phyloP scores from a whole-genome alignment of 1,140 invertebrate species.

The Penaeus vannamei region DNA sequence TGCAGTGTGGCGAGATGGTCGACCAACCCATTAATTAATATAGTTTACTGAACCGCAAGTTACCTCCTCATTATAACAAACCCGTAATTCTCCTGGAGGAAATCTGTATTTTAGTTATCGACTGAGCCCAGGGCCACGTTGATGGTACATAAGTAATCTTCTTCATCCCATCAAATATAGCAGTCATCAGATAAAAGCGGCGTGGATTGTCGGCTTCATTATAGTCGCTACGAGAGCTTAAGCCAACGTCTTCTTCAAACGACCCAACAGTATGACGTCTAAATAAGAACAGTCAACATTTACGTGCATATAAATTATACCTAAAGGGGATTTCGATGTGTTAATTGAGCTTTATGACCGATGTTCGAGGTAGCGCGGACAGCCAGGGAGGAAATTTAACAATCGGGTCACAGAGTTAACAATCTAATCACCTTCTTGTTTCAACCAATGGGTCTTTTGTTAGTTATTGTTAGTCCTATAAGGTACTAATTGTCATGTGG shows the following conservation, averaged over 20 bases:
- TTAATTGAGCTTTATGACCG: conserved; percentile 42
- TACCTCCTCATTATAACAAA: conserved; percentile 13
- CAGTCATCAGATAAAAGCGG: no score
- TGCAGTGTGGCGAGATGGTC: neutral
- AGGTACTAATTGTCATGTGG: conserved; percentile 11
- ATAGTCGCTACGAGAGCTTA: neutral
- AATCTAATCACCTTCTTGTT: conserved; percentile 40
- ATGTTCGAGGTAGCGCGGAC: neutral
- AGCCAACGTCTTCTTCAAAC: neutral
- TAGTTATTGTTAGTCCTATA: conserved; percentile 38
- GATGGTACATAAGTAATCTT: no score
- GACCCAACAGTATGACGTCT: conserved; percentile 32
- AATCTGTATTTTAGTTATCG: neutral
- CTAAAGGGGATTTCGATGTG: conserved; percentile 32
- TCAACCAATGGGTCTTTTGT: conserved; percentile 7
- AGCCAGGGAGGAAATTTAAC: neutral
- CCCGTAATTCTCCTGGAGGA: neutral
- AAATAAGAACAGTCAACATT: conserved; percentile 33
- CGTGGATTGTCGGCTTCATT: neutral
- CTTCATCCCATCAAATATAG: no score
- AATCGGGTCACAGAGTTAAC: conserved; percentile 31
- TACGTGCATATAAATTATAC: conserved; percentile 45
- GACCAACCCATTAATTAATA: conserved; percentile 12
- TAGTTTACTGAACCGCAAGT: conserved; percentile 8
- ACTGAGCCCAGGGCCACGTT: no score